phyloP scores from a whole-genome alignment of 2,113 vertebrate genomes.

The Progne subis region DNA sequence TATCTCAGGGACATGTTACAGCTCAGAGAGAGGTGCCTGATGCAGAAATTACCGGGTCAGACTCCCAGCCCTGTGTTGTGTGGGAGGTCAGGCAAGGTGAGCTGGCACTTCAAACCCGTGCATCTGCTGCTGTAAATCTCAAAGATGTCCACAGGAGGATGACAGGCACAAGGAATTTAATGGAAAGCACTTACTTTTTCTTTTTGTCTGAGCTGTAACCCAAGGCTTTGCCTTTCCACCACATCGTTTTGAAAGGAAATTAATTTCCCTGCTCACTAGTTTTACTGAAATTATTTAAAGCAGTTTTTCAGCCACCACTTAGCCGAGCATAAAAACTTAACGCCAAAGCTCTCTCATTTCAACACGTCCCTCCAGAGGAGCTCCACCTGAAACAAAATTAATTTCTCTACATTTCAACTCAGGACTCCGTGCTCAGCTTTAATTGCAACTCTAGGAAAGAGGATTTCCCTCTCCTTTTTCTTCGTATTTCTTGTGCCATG shows the following conservation, averaged over 20 bases:
- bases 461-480: not conserved
- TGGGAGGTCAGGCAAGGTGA: conserved; percentile 35
- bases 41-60: conserved; percentile 16
- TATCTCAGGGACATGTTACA: not conserved
- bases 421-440: not conserved
- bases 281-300: conserved; percentile 14
- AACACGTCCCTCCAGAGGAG: conserved; percentile 12
- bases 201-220: not conserved
- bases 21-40: not conserved
- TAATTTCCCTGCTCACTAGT: conserved; percentile 3
- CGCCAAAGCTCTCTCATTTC: not conserved
- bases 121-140: not conserved
- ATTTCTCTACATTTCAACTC: not conserved
- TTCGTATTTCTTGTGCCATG: not conserved
- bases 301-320: not conserved
- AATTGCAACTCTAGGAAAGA: not conserved
- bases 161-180: not conserved
- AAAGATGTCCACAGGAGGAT: not conserved
- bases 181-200: not conserved
- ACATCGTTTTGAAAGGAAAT: not conserved
- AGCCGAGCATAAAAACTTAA: not conserved
- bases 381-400: conserved; percentile 15
- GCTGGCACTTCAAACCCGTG: not conserved
- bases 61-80: not conserved
- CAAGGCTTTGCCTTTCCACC: not conserved